Evolutionary conservation across 2,113 vertebrate species (phyloP).

Genomic region (Oryzias woworae): DNA sequence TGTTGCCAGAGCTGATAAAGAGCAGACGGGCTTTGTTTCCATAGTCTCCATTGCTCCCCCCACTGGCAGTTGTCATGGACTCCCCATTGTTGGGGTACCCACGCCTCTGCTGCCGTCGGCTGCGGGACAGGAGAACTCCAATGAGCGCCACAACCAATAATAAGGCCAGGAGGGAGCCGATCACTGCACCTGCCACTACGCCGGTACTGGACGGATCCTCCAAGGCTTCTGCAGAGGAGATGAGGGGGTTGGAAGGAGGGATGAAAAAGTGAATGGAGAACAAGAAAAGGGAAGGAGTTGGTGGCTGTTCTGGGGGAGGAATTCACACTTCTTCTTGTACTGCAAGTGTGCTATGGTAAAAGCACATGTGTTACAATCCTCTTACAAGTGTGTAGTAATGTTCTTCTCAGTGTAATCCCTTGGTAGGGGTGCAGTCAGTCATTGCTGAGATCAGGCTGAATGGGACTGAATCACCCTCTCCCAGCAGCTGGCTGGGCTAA

Average conservation of each 20-base stretch:
- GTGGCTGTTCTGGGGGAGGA: slow-evolving; percentile 46
- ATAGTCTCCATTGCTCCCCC: slow-evolving; percentile 69
- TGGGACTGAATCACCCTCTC: slow-evolving; percentile 35
- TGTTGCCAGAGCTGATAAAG: slow-evolving; percentile 49
- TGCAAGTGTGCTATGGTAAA: slow-evolving; percentile 43
- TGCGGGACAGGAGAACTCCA: slow-evolving; percentile 74
- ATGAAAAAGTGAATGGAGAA: slow-evolving; percentile 59
- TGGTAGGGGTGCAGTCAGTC: slow-evolving; percentile 52
- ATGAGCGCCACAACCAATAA: slow-evolving; percentile 76
- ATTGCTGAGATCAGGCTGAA: slow-evolving; percentile 71
- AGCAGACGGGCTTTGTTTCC: slow-evolving; percentile 80
- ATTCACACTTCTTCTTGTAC: slow-evolving; percentile 45
- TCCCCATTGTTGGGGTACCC: slow-evolving; percentile 62
- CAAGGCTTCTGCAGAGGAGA: slow-evolving; percentile 82
- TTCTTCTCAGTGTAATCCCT: slow-evolving; percentile 63
- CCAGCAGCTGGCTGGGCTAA: slow-evolving; percentile 20
- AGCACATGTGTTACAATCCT: slow-evolving; percentile 60
- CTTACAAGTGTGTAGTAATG: slow-evolving; percentile 62
- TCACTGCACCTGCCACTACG: slow-evolving; percentile 81
- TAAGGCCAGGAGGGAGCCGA: slow-evolving; percentile 83
- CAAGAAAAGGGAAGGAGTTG: slow-evolving; percentile 59
- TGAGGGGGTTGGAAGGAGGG: slow-evolving; percentile 61
- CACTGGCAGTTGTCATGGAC: slow-evolving; percentile 47
- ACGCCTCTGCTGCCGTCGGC: slow-evolving; percentile 64
- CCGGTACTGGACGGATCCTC: slow-evolving; percentile 77